These are phyloP conservation scores for Hirtodrosophila confusa DNA, from an alignment of 2,888 invertebrate species.

Conservation along the genomic window DNA sequence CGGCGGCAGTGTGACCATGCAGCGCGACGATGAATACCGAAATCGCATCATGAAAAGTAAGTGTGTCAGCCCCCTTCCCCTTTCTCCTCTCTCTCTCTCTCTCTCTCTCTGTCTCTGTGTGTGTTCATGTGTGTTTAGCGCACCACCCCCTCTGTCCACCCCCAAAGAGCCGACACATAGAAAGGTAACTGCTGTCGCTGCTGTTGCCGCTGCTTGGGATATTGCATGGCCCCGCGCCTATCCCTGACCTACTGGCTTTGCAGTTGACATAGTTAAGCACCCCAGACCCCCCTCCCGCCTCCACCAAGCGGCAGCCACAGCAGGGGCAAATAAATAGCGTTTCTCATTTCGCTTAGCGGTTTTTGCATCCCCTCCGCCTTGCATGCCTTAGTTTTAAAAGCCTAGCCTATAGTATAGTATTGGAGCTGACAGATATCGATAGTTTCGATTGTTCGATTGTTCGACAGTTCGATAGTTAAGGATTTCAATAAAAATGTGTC, in stretches of 20 bases:
- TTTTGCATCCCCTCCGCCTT: constrained; percentile 35
- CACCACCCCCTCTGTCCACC: constrained; percentile 8
- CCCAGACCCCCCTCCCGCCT: too few relatives aligned
- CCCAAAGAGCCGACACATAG: constrained; percentile 43
- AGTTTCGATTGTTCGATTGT: too few relatives aligned
- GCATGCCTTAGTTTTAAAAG: constrained; percentile 43
- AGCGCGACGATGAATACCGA: constrained; percentile 84
- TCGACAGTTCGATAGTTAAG: too few relatives aligned
- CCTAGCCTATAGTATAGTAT: not conserved
- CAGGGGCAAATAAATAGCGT: constrained; percentile 76
- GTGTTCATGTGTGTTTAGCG: constrained; percentile 12
- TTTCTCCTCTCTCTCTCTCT: not conserved
- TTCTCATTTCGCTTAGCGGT: constrained; percentile 76
- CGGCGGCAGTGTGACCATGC: constrained; percentile 83
- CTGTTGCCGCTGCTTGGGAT: constrained; percentile 34
- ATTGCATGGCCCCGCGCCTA: constrained; percentile 50
- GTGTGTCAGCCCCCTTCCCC: constrained; percentile 62
- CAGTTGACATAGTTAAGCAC: constrained; percentile 70
- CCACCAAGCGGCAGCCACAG: constrained; percentile 22
- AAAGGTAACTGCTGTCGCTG: constrained; percentile 64
- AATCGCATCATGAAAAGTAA: constrained; percentile 84
- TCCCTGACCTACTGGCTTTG: constrained; percentile 76
- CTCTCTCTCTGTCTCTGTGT: not conserved
- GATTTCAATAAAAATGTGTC: too few relatives aligned
- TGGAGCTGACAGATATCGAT: too few relatives aligned